phyloP scores from a whole-genome alignment of 2,888 invertebrate genomes.

The Megalurothrips usitatus region DNA sequence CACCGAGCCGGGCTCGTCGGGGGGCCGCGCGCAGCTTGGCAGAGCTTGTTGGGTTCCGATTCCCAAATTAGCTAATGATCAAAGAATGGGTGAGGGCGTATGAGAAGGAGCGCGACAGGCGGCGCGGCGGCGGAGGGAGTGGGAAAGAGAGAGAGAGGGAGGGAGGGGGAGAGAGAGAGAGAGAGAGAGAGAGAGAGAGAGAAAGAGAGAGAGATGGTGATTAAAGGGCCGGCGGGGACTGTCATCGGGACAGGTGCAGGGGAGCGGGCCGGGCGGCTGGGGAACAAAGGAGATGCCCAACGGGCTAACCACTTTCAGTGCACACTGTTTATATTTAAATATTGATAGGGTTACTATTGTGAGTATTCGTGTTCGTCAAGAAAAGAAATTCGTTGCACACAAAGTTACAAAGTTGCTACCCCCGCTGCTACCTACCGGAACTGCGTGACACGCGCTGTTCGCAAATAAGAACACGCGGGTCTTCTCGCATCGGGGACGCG shows the following conservation, averaged over 20 bases:
- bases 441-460: too few relatives aligned
- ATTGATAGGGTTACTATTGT: too few relatives aligned
- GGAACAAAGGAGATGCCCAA: neutral
- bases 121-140: neutral
- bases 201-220: neutral
- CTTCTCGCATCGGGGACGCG: too few relatives aligned
- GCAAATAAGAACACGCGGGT: too few relatives aligned
- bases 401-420: too few relatives aligned
- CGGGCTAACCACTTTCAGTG: too few relatives aligned
- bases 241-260: neutral
- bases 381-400: too few relatives aligned
- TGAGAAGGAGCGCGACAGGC: neutral
- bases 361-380: too few relatives aligned
- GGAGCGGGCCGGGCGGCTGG: neutral
- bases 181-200: neutral
- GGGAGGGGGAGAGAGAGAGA: neutral
- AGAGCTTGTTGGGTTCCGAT: neutral
- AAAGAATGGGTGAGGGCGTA: neutral
- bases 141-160: neutral
- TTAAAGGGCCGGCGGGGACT: conserved; percentile 9
- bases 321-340: too few relatives aligned
- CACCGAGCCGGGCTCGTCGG: neutral
- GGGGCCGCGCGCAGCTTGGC: conserved; percentile 8
- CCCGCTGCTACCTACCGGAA: too few relatives aligned
- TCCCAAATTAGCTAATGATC: conserved; percentile 23